These are phyloP conservation scores for Platygyra sinensis DNA, from an alignment of 64 coral and sea anemone species.

Conservation along the genomic window DNA sequence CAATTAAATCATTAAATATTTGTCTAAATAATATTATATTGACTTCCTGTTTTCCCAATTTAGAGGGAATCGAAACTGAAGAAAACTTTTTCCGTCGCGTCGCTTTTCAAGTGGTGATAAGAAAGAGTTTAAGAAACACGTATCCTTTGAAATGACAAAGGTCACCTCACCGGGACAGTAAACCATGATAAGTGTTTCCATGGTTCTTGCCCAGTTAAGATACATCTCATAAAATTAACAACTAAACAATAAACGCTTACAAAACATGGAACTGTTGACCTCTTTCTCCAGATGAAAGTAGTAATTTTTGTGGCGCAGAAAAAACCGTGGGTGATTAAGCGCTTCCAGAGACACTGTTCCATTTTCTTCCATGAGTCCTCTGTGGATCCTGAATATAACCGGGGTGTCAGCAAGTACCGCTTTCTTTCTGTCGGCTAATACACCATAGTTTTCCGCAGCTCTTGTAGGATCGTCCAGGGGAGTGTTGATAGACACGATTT, in stretches of 20 bases:
- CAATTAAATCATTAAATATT: too few species aligned
- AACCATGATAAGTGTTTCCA: not conserved
- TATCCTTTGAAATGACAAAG: too few species aligned
- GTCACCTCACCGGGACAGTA: too few species aligned
- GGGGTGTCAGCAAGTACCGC: slow-evolving; percentile 42
- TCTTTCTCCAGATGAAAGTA: slow-evolving; percentile 75
- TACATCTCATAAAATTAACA: not conserved
- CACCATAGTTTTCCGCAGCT: slow-evolving; percentile 58
- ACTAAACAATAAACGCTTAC: slow-evolving; percentile 19
- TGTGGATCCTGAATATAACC: slow-evolving; percentile 45
- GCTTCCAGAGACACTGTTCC: slow-evolving; percentile 75
- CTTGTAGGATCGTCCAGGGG: slow-evolving; percentile 58
- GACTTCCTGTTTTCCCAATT: too few species aligned
- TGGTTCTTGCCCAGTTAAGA: not conserved
- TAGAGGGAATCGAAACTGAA: too few species aligned
- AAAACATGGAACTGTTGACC: slow-evolving; percentile 56
- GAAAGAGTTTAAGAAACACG: too few species aligned
- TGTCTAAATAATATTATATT: too few species aligned
- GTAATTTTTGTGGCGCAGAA: slow-evolving; percentile 89
- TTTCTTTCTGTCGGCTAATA: slow-evolving; percentile 53
- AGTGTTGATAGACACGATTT: slow-evolving; percentile 65
- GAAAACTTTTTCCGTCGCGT: too few species aligned
- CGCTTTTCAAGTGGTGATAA: too few species aligned
- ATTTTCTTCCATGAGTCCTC: slow-evolving; percentile 56
- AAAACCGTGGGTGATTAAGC: slow-evolving; percentile 36